Evolutionary conservation across 1,140 invertebrate species (phyloP), one percentile per base, ranked within the genome.

Genomic region (Drosophila cardini): DNA sequence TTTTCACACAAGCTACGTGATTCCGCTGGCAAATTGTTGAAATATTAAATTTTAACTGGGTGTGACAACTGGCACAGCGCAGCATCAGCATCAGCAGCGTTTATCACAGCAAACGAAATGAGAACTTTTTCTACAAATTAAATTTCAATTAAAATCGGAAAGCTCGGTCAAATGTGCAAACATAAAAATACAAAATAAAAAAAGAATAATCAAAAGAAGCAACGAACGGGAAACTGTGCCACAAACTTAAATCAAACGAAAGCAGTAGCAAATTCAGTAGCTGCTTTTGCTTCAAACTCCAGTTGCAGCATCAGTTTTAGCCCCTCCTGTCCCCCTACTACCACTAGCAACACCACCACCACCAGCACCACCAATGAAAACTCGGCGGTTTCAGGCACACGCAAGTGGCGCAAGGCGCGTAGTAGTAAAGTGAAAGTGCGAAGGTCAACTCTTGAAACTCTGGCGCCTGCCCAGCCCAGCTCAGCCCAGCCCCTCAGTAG

Each of bases 361-460:
- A 34, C 38, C 4, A 45, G 67, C 67, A 76, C 68, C 48, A 52
- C 70, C 56, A 79, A 76, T 62, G 75, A 78, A 64, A 86, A 87
- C 68, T 83, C 80, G 72, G 79, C 76, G 85, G 84, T 89, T 90
- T 89, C 84, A 89, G 76, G 76, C 73, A 56, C 48, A 61, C 69
- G 73, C 69, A 72, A 67, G 69, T 64, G 65, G 56, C 53, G 55
- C 69, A 78, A 87, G 78, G 75, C 82, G 78, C 68, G 68, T 70
- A 70, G 80, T 90, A 89, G 79, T 89, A 87, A 87, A 87, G 84
- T 87, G 84, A 87, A 87, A 87, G 84, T 87, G 84, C 84, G 84
- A 87, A 87, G 84, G 84, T 87, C 84, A 87, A 84, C 84, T 76
- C 80, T 65, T 56, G 69, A 74, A 80, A 63, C 56, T 63, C 69